These are phyloP conservation scores for Antitype chi DNA, from an alignment of 2,888 invertebrate species.

Conservation along the genomic window DNA sequence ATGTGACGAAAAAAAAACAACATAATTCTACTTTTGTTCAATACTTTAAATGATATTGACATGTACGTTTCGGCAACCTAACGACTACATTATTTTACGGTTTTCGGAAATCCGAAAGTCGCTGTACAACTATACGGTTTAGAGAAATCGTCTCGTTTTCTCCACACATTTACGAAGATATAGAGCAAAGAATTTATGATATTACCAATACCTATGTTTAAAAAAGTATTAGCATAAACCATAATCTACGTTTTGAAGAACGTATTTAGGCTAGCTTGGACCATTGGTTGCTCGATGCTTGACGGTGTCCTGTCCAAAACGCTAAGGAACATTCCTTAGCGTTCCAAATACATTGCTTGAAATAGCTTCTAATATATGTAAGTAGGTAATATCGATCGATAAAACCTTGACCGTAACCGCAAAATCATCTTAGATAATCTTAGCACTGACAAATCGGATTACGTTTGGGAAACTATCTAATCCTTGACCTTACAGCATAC, in stretches of 20 bases:
- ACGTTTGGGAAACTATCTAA: not conserved
- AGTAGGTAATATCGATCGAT: not conserved
- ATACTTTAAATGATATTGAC: too few species aligned
- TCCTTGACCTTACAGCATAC: not conserved
- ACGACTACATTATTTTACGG: too few species aligned
- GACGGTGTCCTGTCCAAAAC: too few species aligned
- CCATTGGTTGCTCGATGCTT: too few species aligned
- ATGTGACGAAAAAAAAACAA: too few species aligned
- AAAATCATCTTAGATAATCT: not conserved
- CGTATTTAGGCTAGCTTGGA: too few species aligned
- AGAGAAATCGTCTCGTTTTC: not conserved
- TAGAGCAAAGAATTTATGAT: not conserved
- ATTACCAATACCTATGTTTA: not conserved
- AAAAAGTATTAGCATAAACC: not conserved
- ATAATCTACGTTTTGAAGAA: not conserved
- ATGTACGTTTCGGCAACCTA: too few species aligned
- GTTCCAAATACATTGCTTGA: not conserved
- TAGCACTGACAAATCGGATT: not conserved
- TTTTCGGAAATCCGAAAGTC: too few species aligned
- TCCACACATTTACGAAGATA: too few species aligned
- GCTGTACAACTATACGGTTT: too few species aligned
- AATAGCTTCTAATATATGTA: not conserved
- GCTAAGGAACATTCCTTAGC: too few species aligned
- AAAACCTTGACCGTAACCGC: not conserved
- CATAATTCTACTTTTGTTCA: too few species aligned